Evolutionary conservation across 2,888 invertebrate species (phyloP).

Genomic region (Amblyjoppa proteus): DNA sequence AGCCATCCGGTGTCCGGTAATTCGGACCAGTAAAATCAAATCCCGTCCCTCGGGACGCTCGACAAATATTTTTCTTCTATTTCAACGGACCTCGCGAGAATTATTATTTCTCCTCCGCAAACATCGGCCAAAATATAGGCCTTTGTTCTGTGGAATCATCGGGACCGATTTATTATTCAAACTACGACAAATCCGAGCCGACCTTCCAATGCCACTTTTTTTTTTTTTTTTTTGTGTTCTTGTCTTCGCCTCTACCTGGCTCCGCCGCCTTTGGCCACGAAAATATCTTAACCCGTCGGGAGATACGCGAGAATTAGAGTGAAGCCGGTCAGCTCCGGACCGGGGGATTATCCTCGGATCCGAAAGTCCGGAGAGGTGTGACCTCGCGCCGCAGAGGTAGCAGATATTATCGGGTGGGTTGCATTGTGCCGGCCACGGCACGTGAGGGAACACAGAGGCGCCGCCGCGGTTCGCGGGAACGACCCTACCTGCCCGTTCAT

Average conservation of each 20-base stretch:
- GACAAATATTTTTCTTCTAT: slow-evolving; percentile 8
- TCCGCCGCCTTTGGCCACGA: neutral
- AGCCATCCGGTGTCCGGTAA: neutral
- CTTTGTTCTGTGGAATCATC: neutral
- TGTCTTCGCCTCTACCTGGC: neutral
- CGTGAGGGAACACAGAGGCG: slow-evolving; percentile 36
- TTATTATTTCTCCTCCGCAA: neutral
- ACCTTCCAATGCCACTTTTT: neutral
- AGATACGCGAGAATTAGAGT: slow-evolving; percentile 18
- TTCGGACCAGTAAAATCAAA: neutral
- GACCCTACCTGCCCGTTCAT: slow-evolving; percentile 14
- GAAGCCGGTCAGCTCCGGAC: slow-evolving; percentile 37
- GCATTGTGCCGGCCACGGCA: slow-evolving; percentile 11
- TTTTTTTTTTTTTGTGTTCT: neutral
- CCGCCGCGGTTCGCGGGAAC: slow-evolving; percentile 27
- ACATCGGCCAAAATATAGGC: neutral
- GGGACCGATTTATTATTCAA: slow-evolving; percentile 1
- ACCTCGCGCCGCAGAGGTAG: slow-evolving; percentile 34
- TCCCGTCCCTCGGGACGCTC: neutral
- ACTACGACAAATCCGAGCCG: neutral
- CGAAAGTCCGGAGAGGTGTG: slow-evolving; percentile 22
- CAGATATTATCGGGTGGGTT: slow-evolving; percentile 25
- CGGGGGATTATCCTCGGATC: slow-evolving; percentile 39
- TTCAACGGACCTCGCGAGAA: neutral
- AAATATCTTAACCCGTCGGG: neutral